Conservation (phyloP, 2,113 vertebrate species). For the Murina feae region DNA sequence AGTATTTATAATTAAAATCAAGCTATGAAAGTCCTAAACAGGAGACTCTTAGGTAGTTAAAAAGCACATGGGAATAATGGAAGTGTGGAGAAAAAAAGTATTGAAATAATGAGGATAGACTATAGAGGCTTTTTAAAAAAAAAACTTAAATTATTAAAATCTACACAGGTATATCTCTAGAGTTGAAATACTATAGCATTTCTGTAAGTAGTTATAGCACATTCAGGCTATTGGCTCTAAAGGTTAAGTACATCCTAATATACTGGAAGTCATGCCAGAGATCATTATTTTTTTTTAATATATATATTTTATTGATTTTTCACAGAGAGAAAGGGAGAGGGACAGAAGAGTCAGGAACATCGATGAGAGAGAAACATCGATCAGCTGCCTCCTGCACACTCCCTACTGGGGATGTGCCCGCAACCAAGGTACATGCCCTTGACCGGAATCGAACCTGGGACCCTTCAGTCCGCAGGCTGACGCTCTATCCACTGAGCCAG, state of each 20-base stretch:
- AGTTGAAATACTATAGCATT: neutral
- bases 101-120: neutral
- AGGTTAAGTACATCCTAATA: neutral
- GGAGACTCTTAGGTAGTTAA: neutral
- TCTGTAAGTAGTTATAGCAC: neutral
- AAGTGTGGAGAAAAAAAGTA: neutral
- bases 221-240: neutral
- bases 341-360: too few species aligned
- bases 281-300: neutral
- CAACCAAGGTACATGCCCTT: too few species aligned
- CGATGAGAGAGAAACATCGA: too few species aligned
- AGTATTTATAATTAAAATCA: neutral
- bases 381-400: too few species aligned
- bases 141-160: neutral
- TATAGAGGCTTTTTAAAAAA: neutral
- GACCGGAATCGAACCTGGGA: too few species aligned
- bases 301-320: too few species aligned
- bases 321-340: too few species aligned
- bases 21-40: neutral
- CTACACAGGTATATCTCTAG: neutral
- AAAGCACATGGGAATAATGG: neutral
- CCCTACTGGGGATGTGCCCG: too few species aligned
- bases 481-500: too few species aligned
- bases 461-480: too few species aligned
- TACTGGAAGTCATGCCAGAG: neutral